These are phyloP conservation scores for Helarctos malayanus DNA, from an alignment of 2,797 vertebrate genomes.

Conservation along the genomic window DNA sequence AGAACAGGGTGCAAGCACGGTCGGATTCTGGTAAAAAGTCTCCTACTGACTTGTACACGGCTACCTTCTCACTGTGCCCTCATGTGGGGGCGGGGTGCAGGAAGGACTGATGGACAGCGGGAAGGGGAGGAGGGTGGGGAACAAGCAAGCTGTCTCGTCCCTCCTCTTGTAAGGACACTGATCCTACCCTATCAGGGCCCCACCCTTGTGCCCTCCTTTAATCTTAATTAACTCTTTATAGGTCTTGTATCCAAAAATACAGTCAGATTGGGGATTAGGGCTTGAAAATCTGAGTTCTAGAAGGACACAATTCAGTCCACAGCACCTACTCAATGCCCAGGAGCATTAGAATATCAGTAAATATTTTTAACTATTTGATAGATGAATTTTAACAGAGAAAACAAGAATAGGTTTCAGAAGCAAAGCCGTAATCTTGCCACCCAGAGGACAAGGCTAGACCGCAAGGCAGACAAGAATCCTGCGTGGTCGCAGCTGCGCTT, in stretches of 20 bases:
- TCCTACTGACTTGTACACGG: background rate
- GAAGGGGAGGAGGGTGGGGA: background rate
- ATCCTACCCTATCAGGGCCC: background rate
- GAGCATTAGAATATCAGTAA: background rate
- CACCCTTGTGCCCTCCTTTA: background rate
- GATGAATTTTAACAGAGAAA: background rate
- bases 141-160: background rate
- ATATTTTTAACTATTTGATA: background rate
- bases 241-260: background rate
- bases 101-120: background rate
- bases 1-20: background rate
- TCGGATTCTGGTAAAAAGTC: background rate
- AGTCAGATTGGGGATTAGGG: background rate
- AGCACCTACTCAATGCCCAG: background rate
- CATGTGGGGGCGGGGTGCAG: too few relatives aligned
- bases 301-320: background rate
- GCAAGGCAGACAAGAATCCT: background rate
- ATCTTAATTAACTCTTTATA: background rate
- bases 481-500: background rate
- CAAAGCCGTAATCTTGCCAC: background rate
- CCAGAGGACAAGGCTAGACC: background rate
- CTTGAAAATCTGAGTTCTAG: background rate
- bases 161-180: background rate
- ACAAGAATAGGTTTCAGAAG: constrained; percentile 2
- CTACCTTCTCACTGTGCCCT: background rate